phyloP scores from a whole-genome alignment of 2,797 vertebrate species.

The Parotocinclus haroldoi region DNA sequence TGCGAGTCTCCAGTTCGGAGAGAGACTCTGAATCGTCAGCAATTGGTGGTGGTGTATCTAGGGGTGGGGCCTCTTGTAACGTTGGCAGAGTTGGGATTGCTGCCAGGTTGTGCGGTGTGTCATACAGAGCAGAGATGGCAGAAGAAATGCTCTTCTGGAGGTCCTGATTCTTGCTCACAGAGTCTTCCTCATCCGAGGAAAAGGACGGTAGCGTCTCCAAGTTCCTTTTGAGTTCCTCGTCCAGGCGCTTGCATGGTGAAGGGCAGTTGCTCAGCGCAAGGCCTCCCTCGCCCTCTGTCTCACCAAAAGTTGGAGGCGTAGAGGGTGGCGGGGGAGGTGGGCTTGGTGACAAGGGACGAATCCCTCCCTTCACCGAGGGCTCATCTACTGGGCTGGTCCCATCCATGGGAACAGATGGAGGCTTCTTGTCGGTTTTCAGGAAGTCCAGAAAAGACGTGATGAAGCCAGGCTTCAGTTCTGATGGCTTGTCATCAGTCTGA shows the following conservation, averaged over 20 bases:
- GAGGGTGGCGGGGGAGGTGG: conserved; percentile 55
- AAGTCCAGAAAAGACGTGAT: conserved; percentile 91
- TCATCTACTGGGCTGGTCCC: conserved; percentile 43
- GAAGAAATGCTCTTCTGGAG: conserved; percentile 93
- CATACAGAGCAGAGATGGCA: conserved; percentile 87
- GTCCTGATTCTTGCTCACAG: conserved; percentile 89
- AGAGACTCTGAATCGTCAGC: conserved; percentile 56
- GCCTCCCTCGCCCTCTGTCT: conserved; percentile 67
- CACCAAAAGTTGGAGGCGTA: conserved; percentile 52
- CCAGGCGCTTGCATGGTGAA: conserved; percentile 84
- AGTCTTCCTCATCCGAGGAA: conserved; percentile 90
- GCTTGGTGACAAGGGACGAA: conserved; percentile 60
- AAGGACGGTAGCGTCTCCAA: conserved; percentile 88
- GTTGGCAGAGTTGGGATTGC: conserved; percentile 58
- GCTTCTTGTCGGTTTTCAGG: conserved; percentile 84
- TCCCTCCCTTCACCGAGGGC: conserved; percentile 65
- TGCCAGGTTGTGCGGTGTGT: conserved; percentile 70
- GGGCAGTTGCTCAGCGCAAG: conserved; percentile 76
- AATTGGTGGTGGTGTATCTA: conserved; percentile 57
- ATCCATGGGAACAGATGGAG: conserved; percentile 49
- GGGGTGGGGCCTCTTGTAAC: conserved; percentile 47
- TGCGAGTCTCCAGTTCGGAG: conserved; percentile 37
- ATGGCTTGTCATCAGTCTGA: conserved; percentile 81
- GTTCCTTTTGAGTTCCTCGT: conserved; percentile 87
- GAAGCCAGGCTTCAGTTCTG: conserved; percentile 86